Evolutionary conservation across 1,140 invertebrate genomes (phyloP).

Genomic region (Hyposmocoma kahamanoa): DNA sequence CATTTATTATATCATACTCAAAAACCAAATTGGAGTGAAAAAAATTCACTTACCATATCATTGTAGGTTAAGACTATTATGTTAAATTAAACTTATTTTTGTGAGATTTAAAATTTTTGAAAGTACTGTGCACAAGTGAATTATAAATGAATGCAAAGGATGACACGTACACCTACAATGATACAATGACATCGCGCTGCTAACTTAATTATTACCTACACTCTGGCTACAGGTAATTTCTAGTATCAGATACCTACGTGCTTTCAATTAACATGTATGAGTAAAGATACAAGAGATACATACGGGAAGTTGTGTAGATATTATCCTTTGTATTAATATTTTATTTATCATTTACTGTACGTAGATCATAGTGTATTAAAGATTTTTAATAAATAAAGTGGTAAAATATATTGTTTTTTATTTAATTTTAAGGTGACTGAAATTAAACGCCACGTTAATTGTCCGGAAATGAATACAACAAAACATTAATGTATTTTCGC

Average conservation of each 20-base stretch:
- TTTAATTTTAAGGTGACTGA: too few relatives aligned
- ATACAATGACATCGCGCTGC: constrained; percentile 1
- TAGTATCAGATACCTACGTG: too few relatives aligned
- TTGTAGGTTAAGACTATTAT: constrained; percentile 34
- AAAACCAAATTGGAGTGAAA: too few relatives aligned
- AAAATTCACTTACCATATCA: constrained; percentile 50
- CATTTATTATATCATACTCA: too few relatives aligned
- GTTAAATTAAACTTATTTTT: constrained; percentile 12
- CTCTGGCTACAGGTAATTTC: constrained; percentile 2
- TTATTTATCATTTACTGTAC: constrained; percentile 11
- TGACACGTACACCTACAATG: too few relatives aligned
- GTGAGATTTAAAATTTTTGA: constrained; percentile 11
- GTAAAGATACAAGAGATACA: too few relatives aligned
- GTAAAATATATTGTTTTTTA: too few relatives aligned
- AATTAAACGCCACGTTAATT: too few relatives aligned
- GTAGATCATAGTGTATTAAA: constrained; percentile 13
- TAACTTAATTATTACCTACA: too few relatives aligned
- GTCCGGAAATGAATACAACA: too few relatives aligned
- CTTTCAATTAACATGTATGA: background rate
- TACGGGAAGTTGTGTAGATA: constrained; percentile 6
- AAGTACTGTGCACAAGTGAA: constrained; percentile 10
- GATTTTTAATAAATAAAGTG: constrained; percentile 19
- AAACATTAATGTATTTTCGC: too few relatives aligned
- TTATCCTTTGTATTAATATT: constrained; percentile 10
- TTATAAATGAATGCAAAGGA: background rate